Percentiles rank a stretch among this genome's conserved stretches.
Conservation (phyloP, 2,113 vertebrate genomes). For the Chiloscyllium plagiosum region DNA sequence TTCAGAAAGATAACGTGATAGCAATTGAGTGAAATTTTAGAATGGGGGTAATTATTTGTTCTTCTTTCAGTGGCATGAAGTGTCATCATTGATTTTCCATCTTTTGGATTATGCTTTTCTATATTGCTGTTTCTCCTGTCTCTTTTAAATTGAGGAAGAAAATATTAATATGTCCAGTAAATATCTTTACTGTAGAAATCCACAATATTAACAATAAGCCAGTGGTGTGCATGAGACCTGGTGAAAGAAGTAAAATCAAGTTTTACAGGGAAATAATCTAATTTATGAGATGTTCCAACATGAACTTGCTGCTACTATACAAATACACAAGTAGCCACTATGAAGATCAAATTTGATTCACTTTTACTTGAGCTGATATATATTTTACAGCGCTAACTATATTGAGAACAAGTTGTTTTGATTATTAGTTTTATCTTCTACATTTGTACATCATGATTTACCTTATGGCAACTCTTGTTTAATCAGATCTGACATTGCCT, state of each 20-base stretch:
- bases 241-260: background rate
- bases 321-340: background rate
- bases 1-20: background rate
- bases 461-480: no score
- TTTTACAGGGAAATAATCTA: background rate
- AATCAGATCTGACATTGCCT: no score
- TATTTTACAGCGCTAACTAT: background rate
- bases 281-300: background rate
- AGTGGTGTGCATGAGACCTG: background rate
- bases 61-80: background rate
- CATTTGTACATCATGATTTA: no score
- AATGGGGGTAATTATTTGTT: background rate
- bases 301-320: background rate
- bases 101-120: background rate
- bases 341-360: background rate
- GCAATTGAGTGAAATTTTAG: background rate
- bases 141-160: background rate
- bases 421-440: background rate
- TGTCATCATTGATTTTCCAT: background rate
- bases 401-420: background rate
- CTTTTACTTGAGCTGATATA: background rate
- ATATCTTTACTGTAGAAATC: background rate
- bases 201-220: background rate
- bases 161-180: background rate
- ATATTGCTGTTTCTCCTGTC: background rate